Evolutionary conservation across 2,797 vertebrate species (phyloP).

Genomic region (Dicrostonyx torquatus): DNA sequence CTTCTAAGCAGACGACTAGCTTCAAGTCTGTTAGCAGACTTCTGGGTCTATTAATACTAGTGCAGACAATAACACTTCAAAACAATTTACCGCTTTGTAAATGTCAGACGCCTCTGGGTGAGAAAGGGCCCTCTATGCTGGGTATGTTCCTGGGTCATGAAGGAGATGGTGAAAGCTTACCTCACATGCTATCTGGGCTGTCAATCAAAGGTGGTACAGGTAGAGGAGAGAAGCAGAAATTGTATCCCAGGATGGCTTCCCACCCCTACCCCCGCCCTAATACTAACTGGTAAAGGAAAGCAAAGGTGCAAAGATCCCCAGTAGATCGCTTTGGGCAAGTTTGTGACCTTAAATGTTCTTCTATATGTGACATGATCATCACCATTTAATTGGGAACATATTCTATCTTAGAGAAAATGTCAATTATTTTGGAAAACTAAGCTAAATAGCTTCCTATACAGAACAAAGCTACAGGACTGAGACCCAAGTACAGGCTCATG

Average conservation of each 20-base stretch:
- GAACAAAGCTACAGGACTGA: neutral
- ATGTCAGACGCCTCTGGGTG: neutral
- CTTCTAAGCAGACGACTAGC: neutral
- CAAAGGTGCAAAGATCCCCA: accelerated
- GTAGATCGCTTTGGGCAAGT: neutral
- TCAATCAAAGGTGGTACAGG: neutral
- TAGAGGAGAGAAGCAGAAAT: neutral
- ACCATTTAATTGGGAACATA: neutral
- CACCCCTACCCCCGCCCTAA: accelerated
- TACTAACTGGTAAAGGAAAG: neutral
- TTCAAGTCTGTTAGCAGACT: neutral
- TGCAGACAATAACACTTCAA: neutral
- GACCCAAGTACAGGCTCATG: neutral
- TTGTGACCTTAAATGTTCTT: neutral
- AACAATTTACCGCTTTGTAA: neutral
- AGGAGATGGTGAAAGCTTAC: neutral
- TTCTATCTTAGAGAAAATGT: neutral
- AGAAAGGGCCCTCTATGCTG: neutral
- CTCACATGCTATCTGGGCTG: neutral
- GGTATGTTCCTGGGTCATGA: neutral
- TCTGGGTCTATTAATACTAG: neutral
- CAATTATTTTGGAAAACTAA: neutral
- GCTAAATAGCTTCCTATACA: neutral
- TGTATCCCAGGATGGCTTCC: neutral
- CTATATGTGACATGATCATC: neutral